phyloP scores from a whole-genome alignment of 2,797 vertebrate genomes.

The Neosilurus hyrtlii region DNA sequence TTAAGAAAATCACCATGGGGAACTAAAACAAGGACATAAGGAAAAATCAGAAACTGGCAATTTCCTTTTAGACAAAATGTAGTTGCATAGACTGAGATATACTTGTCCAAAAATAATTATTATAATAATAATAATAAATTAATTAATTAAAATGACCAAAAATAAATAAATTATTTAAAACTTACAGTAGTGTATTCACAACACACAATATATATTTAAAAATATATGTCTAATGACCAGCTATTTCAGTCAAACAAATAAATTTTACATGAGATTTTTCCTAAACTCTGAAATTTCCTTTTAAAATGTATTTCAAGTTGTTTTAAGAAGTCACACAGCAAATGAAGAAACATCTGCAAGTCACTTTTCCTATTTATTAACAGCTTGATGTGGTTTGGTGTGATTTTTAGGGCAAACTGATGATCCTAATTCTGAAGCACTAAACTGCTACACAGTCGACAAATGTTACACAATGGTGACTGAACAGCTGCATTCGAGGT shows the following conservation, averaged over 20 bases:
- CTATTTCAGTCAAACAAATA: not conserved
- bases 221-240: not conserved
- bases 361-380: conserved; percentile 11
- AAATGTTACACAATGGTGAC: not conserved
- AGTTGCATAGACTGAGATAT: not conserved
- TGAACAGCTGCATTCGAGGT: not conserved
- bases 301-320: not conserved
- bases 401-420: not conserved
- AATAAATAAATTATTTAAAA: not conserved
- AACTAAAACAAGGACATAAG: conserved; percentile 42
- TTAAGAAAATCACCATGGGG: conserved; percentile 48
- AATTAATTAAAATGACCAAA: not conserved
- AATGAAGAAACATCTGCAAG: not conserved
- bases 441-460: not conserved
- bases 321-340: not conserved
- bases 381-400: not conserved
- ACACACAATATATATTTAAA: not conserved
- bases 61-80: conserved; percentile 7
- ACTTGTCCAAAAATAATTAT: too few relatives aligned
- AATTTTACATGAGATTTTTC: not conserved
- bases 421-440: not conserved
- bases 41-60: conserved; percentile 2
- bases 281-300: not conserved
- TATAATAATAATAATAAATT: not conserved
- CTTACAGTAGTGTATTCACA: not conserved